Evolutionary conservation across 2,113 vertebrate species (phyloP).

Genomic region (Myotis brandtii): DNA sequence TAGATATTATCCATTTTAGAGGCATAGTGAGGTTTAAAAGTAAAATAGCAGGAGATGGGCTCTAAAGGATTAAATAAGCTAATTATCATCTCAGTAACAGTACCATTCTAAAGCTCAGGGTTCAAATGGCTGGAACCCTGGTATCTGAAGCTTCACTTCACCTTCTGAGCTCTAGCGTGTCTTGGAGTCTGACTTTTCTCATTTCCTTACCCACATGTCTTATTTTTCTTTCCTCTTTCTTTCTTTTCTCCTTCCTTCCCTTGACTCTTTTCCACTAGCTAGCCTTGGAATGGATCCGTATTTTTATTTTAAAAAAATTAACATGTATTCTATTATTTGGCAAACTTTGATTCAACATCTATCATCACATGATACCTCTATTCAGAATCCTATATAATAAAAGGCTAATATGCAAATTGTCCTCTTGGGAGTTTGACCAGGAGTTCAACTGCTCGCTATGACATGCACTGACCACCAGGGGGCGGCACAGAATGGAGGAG

Average conservation of each 20-base stretch:
- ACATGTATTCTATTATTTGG: background rate
- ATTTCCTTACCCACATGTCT: background rate
- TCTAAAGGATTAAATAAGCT: background rate
- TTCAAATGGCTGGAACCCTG: background rate
- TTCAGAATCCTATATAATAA: background rate
- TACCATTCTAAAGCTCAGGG: background rate
- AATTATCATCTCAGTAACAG: background rate
- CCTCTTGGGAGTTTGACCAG: no score
- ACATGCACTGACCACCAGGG: no score
- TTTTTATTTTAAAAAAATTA: background rate
- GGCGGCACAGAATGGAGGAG: rapidly evolving
- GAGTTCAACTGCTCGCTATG: no score
- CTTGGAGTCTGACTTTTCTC: background rate
- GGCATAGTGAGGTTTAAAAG: background rate
- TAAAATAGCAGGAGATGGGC: background rate
- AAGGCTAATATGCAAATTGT: no score
- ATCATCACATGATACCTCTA: background rate
- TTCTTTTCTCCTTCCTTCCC: background rate
- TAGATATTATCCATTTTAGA: background rate
- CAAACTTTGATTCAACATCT: background rate
- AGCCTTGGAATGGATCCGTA: background rate
- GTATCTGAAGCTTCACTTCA: background rate
- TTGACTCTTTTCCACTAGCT: background rate
- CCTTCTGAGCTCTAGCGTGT: background rate
- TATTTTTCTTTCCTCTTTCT: background rate